Conservation (phyloP, 1,140 invertebrate genomes). For the Aphelinus certus region DNA sequence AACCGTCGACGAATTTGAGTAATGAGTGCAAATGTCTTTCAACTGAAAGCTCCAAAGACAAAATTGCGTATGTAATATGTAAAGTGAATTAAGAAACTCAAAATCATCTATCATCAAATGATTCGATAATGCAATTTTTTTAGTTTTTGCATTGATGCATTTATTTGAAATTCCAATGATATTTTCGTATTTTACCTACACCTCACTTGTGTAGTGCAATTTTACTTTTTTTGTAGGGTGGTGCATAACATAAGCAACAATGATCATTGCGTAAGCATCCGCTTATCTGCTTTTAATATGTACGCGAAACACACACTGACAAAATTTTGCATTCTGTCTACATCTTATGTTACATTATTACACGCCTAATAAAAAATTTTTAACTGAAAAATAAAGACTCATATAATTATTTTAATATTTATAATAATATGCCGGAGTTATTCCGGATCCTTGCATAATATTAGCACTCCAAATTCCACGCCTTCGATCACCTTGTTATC, state of each 20-base stretch:
- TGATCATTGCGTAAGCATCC: conserved; percentile 29
- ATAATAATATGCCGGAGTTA: no score
- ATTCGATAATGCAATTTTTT: conserved; percentile 30
- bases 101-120: conserved; percentile 30
- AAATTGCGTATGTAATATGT: conserved; percentile 27
- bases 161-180: conserved; percentile 44
- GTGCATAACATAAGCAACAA: conserved; percentile 50
- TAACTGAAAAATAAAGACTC: conserved; percentile 51
- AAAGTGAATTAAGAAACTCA: conserved; percentile 28
- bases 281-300: conserved; percentile 26
- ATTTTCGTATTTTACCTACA: conserved; percentile 43
- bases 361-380: conserved; percentile 63
- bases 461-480: no score
- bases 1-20: conserved; percentile 20
- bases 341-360: conserved; percentile 62
- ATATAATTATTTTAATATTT: no score
- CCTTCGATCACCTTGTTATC: no score
- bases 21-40: conserved; percentile 30
- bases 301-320: conserved; percentile 30
- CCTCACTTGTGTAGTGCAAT: conserved; percentile 44
- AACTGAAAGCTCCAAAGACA: conserved; percentile 32
- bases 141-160: conserved; percentile 41
- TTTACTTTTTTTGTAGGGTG: conserved; percentile 39
- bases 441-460: no score
- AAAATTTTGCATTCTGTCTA: conserved; percentile 47